A percentile compares a stretch with the other conserved stretches of the same genome.
Evolutionary conservation across 2,888 invertebrate genomes (phyloP).

Genomic region (Cryptophagus acutangulus): DNA sequence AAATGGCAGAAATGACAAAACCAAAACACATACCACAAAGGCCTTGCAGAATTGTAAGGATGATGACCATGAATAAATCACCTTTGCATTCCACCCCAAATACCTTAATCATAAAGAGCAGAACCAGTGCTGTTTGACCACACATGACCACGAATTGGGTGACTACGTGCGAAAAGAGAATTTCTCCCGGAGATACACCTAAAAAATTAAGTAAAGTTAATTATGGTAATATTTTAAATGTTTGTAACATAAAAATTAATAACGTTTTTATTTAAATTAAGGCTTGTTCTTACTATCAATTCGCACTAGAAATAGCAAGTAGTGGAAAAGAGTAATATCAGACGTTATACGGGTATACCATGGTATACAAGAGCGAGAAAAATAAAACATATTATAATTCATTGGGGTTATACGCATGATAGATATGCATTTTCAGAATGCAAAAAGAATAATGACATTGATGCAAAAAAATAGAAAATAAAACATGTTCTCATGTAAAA

Average conservation of each 20-base stretch:
- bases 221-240: too few species aligned
- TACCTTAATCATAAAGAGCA: slow-evolving; percentile 86
- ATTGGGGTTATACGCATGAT: too few species aligned
- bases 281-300: too few species aligned
- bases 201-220: slow-evolving; percentile 20
- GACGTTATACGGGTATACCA: too few species aligned
- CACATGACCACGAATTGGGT: slow-evolving; percentile 95
- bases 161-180: slow-evolving; percentile 87
- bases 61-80: slow-evolving; percentile 76
- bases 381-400: slow-evolving; percentile 5
- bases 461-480: too few species aligned
- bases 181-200: slow-evolving; percentile 87
- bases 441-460: too few species aligned
- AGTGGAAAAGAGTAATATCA: too few species aligned
- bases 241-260: background rate
- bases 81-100: slow-evolving; percentile 89
- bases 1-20: slow-evolving; percentile 87
- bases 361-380: too few species aligned
- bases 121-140: slow-evolving; percentile 85
- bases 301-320: too few species aligned
- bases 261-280: slow-evolving; percentile 3
- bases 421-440: too few species aligned
- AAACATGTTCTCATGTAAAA: too few species aligned
- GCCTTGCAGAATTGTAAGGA: slow-evolving; percentile 83
- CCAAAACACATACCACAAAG: slow-evolving; percentile 97